These are phyloP conservation scores for Crotophaga sulcirostris DNA, from an alignment of 2,113 vertebrate genomes.

Conservation along the genomic window DNA sequence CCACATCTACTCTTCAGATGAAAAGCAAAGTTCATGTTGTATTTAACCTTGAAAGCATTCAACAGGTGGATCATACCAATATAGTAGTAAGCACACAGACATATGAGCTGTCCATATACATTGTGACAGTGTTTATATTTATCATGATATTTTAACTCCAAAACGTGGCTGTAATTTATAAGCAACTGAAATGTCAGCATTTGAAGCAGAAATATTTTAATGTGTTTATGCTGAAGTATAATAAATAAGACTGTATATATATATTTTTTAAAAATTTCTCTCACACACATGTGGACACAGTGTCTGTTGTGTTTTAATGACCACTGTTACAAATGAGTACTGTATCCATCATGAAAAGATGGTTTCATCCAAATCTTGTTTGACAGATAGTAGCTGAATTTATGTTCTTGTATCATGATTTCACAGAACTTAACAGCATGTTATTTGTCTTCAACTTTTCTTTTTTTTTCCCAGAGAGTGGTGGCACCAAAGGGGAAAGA, in stretches of 20 bases:
- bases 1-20: neutral
- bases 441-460: neutral
- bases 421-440: neutral
- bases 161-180: neutral
- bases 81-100: neutral
- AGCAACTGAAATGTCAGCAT: slow-evolving; percentile 10
- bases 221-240: slow-evolving; percentile 5
- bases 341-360: slow-evolving; percentile 18
- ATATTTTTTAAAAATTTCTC: too few species aligned
- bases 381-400: slow-evolving; percentile 32
- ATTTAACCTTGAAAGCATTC: neutral
- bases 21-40: neutral
- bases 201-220: slow-evolving; percentile 28
- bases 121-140: neutral
- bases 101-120: neutral
- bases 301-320: neutral
- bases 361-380: neutral
- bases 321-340: neutral
- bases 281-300: neutral
- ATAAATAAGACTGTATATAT: neutral
- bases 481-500: slow-evolving; percentile 83
- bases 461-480: slow-evolving; percentile 77
- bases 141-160: slow-evolving; percentile 2
- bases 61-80: slow-evolving; percentile 17
- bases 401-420: neutral